phyloP scores from a whole-genome alignment of 37 sponge, comb jelly and placozoan species.

The Tethya wilhelma region DNA sequence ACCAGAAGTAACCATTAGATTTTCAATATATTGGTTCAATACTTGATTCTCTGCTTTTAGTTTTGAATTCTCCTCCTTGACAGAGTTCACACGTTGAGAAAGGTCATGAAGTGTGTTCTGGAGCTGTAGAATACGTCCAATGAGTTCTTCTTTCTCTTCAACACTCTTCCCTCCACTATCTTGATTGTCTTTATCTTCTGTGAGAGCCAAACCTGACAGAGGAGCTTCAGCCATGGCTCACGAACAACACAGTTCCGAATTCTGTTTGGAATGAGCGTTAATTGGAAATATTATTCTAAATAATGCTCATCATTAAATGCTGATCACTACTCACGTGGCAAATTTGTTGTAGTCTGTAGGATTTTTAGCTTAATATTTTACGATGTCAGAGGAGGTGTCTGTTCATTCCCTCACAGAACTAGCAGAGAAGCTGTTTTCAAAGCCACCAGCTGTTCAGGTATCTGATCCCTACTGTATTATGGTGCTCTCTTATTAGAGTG shows the following conservation, averaged over 20 bases:
- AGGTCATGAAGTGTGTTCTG: slow-evolving; percentile 82
- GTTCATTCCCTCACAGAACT: slow-evolving; percentile 32
- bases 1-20: slow-evolving; percentile 73
- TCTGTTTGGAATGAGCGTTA: too few relatives aligned
- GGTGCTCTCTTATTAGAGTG: slow-evolving; percentile 4
- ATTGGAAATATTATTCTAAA: neutral
- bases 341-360: neutral
- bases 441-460: slow-evolving; percentile 47
- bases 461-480: neutral
- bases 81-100: slow-evolving; percentile 80
- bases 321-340: too few relatives aligned
- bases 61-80: slow-evolving; percentile 76
- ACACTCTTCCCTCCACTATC: neutral
- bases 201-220: neutral
- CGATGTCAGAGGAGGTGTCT: slow-evolving; percentile 5
- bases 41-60: slow-evolving; percentile 81
- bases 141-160: slow-evolving; percentile 68
- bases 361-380: neutral
- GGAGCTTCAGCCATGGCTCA: neutral
- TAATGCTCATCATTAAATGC: too few relatives aligned
- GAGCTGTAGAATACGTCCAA: slow-evolving; percentile 64
- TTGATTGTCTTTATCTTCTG: neutral
- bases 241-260: neutral
- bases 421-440: slow-evolving; percentile 40
- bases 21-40: slow-evolving; percentile 80